Evolutionary conservation across 2,888 invertebrate species (phyloP).

Genomic region (Leptinotarsa tumamoca): DNA sequence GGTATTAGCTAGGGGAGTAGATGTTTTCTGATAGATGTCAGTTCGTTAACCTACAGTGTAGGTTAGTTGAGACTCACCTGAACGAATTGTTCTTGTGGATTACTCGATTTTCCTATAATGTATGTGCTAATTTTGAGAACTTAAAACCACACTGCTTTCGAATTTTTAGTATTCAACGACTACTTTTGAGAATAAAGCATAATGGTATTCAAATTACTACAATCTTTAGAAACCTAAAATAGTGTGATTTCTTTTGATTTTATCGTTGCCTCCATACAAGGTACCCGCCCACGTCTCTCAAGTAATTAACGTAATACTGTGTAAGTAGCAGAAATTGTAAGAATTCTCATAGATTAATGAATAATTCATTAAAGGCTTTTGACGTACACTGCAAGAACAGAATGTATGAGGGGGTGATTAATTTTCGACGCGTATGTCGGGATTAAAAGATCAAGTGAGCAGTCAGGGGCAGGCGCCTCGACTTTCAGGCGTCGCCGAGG

Average conservation of each 20-base stretch:
- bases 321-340: slow-evolving; percentile 62
- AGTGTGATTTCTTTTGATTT: neutral
- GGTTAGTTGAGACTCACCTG: too few species aligned
- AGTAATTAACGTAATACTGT: slow-evolving; percentile 59
- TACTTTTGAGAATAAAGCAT: too few species aligned
- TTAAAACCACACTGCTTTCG: too few species aligned
- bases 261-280: slow-evolving; percentile 22
- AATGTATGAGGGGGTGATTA: slow-evolving; percentile 61
- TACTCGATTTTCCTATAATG: too few species aligned
- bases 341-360: slow-evolving; percentile 64
- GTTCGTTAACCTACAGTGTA: too few species aligned
- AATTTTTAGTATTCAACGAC: too few species aligned
- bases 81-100: too few species aligned
- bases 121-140: too few species aligned
- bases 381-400: slow-evolving; percentile 59
- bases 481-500: slow-evolving; percentile 65
- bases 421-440: slow-evolving; percentile 67
- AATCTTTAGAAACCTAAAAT: neutral
- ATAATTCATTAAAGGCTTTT: slow-evolving; percentile 63
- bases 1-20: too few species aligned
- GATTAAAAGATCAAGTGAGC: slow-evolving; percentile 67
- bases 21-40: too few species aligned
- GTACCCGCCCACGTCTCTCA: slow-evolving; percentile 45
- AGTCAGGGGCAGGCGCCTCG: slow-evolving; percentile 66
- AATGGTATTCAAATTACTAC: too few species aligned